These are phyloP conservation scores for Pararge aegeria DNA, from an alignment of 1,140 invertebrate species.

Conservation along the genomic window DNA sequence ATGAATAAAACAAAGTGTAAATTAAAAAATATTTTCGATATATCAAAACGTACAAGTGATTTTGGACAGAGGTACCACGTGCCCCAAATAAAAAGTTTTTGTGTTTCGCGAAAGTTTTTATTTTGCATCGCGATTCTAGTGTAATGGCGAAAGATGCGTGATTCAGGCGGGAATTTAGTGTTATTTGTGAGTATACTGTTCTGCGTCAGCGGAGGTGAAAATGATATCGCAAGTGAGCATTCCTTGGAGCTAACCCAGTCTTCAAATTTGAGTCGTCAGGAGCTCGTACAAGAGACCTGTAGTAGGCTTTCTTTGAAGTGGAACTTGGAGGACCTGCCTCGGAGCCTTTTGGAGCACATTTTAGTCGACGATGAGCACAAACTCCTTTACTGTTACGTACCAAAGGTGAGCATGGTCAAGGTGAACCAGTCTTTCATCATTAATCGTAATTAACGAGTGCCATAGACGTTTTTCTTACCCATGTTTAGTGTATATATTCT, in stretches of 20 bases:
- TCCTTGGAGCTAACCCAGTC: slow-evolving; percentile 81
- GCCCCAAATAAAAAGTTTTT: slow-evolving; percentile 52
- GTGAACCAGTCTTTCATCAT: slow-evolving; percentile 37
- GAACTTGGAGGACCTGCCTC: slow-evolving; percentile 72
- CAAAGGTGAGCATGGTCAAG: slow-evolving; percentile 86
- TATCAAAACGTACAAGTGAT: background rate
- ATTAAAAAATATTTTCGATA: background rate
- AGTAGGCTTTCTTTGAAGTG: slow-evolving; percentile 72
- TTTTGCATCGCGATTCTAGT: slow-evolving; percentile 51
- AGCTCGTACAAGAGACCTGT: slow-evolving; percentile 84
- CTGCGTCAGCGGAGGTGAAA: slow-evolving; percentile 49
- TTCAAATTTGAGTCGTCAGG: slow-evolving; percentile 83
- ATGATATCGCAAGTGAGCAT: slow-evolving; percentile 60
- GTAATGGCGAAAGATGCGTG: slow-evolving; percentile 63
- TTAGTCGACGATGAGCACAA: slow-evolving; percentile 90
- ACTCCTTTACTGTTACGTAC: slow-evolving; percentile 94
- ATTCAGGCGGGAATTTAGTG: slow-evolving; percentile 43
- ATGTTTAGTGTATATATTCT: background rate
- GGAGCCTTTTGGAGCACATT: slow-evolving; percentile 85
- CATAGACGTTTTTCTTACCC: slow-evolving; percentile 19
- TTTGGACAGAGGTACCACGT: slow-evolving; percentile 15
- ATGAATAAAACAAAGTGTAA: slow-evolving; percentile 17
- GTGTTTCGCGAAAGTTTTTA: slow-evolving; percentile 55
- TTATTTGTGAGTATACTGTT: slow-evolving; percentile 50
- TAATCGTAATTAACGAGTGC: slow-evolving; percentile 22